phyloP scores from a whole-genome alignment of 2,113 vertebrate genomes.

The Todiramphus saurophagus region DNA sequence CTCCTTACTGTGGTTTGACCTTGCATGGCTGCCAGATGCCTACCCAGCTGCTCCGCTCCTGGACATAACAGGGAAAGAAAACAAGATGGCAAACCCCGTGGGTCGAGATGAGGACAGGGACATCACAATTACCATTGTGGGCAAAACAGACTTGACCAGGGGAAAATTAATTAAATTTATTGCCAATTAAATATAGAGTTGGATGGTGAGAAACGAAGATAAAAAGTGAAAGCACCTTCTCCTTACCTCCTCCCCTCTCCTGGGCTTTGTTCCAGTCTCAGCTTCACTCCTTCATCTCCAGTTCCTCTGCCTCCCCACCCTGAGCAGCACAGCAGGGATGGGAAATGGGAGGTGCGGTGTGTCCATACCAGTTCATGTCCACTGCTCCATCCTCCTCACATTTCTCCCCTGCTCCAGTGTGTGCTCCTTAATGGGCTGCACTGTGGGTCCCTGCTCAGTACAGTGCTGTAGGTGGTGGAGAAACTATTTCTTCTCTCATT shows the following conservation, averaged over 20 bases:
- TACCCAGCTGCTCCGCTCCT: not conserved
- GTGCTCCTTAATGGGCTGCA: not conserved
- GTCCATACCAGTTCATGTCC: not conserved
- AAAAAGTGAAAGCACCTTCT: not conserved
- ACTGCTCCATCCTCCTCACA: not conserved
- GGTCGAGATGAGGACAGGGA: not conserved
- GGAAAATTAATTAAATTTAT: not conserved
- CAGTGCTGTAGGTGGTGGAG: not conserved
- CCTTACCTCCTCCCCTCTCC: not conserved
- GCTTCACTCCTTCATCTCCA: not conserved
- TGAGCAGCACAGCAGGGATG: accelerated
- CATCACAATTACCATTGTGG: not conserved
- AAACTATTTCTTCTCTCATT: not conserved
- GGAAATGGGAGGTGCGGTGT: not conserved
- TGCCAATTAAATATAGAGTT: not conserved
- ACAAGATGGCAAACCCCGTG: not conserved
- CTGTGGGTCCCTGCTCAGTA: not conserved
- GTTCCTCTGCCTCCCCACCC: not conserved
- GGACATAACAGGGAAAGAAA: not conserved
- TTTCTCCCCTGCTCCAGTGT: not conserved
- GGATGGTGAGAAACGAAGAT: not conserved
- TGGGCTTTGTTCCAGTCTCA: not conserved
- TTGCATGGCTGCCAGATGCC: not conserved
- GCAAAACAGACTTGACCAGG: not conserved
- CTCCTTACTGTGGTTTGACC: not conserved